Evolutionary conservation across 2,113 vertebrate species (phyloP).

Genomic region (Semnornis frantzii): DNA sequence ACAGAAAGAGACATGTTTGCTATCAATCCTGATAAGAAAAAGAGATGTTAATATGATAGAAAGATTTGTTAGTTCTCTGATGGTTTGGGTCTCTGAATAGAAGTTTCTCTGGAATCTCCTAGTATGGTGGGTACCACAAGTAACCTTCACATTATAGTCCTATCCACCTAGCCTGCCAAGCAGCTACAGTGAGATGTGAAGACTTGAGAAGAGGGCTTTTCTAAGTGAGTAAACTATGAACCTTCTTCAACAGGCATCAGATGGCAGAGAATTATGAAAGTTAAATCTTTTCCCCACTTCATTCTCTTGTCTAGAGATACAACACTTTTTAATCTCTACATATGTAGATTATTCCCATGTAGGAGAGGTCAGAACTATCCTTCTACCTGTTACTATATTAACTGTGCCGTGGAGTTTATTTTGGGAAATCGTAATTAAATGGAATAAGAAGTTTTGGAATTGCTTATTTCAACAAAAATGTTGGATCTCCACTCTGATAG

Average conservation of each 20-base stretch:
- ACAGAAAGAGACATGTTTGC: not conserved
- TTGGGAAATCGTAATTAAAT: not conserved
- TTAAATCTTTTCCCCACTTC: not conserved
- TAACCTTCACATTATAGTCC: not conserved
- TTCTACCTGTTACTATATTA: not conserved
- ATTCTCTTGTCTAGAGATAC: not conserved
- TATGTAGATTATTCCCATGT: not conserved
- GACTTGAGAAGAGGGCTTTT: not conserved
- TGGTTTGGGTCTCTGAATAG: not conserved
- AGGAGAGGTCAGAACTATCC: not conserved
- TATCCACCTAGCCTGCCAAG: not conserved
- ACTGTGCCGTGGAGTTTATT: not conserved
- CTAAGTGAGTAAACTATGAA: not conserved
- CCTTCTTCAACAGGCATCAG: not conserved
- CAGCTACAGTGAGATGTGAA: not conserved
- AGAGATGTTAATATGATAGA: not conserved
- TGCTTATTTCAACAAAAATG: not conserved
- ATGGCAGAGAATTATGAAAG: not conserved
- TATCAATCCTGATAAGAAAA: not conserved
- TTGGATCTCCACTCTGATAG: not conserved
- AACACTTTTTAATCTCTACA: not conserved
- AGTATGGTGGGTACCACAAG: not conserved
- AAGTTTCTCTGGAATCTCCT: not conserved
- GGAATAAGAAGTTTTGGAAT: not conserved
- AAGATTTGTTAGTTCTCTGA: not conserved